Evolutionary conservation across 1,140 invertebrate genomes (phyloP), one percentile per base, ranked within the genome.

Genomic region (Batillaria attramentaria): DNA sequence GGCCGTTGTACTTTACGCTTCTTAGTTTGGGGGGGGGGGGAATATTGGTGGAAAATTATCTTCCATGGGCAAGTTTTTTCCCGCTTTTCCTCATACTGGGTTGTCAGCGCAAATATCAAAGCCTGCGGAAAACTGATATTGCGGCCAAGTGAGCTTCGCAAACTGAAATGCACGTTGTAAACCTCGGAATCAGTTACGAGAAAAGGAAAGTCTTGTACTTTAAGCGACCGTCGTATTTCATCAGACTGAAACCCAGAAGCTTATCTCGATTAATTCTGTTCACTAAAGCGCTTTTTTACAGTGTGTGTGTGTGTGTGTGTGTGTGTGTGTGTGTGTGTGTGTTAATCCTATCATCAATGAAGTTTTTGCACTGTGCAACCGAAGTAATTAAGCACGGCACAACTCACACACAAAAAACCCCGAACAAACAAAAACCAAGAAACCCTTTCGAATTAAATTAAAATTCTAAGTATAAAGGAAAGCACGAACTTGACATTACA

Each of bases 221-320:
- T 16, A 20, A 31, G 10, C 57, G 24, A 28, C n/a, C 1, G 24
- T 16, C 10, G 10, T 28, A 18, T 62, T 62, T 28, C n/a, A 8
- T 8, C 1, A 8, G 57, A 31, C 10, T 50, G 8, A 24, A 50
- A 50, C 24, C 24, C 46, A 16, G 57, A 28, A 28, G 57, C n/a
- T n/a, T n/a, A n/a, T 62, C 8, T 20, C 13, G 16, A 62, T 62
- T 62, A 10, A 10, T 28, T 28, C 3, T 20, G 8, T 31, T 16
- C 31, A 10, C 31, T 8, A 28, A 10, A 31, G 16, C 8, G 16
- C 24, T 3, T 20, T 62, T 20, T 3, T 20, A 28, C 24, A 1
- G 57, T 62, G 57, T 3, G 57, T 62, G 57, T 62, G 57, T 62
- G 57, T 62, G 57, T 3, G 57, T 62, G 57, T 3, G 57, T 62